phyloP scores from a whole-genome alignment of 2,113 vertebrate genomes.

The Anguilla japonica region DNA sequence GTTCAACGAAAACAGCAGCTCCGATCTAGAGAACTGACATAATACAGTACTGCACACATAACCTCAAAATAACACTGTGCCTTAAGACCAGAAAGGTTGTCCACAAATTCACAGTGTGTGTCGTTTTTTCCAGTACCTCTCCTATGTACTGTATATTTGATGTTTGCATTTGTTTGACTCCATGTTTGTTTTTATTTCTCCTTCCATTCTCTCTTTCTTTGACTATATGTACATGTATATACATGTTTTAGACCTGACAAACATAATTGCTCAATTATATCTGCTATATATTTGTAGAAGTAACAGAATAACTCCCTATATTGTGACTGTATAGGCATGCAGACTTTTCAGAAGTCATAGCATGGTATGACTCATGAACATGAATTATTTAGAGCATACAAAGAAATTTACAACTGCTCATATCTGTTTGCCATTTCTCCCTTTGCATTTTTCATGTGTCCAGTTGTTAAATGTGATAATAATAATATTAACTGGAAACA shows the following conservation, averaged over 20 bases:
- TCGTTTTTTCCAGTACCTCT: neutral
- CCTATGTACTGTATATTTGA: neutral
- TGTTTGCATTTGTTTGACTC: neutral
- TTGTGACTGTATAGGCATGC: neutral
- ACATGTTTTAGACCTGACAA: neutral
- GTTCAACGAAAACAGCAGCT: neutral
- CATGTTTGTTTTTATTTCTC: neutral
- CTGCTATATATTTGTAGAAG: neutral
- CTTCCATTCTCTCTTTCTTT: neutral
- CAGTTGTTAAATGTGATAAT: neutral
- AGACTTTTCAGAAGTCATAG: neutral
- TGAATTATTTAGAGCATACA: neutral
- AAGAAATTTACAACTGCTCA: neutral
- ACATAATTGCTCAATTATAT: neutral
- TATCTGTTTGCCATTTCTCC: neutral
- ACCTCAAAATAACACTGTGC: neutral
- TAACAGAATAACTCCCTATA: neutral
- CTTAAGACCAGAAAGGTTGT: neutral
- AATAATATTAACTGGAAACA: neutral
- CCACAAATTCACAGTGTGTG: neutral
- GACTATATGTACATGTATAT: conserved; percentile 1
- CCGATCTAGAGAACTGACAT: neutral
- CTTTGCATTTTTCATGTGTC: neutral
- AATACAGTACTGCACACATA: neutral
- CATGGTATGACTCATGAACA: conserved; percentile 1